These are phyloP conservation scores for Drosophila multiciliata DNA, from an alignment of 2,888 invertebrate species.

Conservation along the genomic window DNA sequence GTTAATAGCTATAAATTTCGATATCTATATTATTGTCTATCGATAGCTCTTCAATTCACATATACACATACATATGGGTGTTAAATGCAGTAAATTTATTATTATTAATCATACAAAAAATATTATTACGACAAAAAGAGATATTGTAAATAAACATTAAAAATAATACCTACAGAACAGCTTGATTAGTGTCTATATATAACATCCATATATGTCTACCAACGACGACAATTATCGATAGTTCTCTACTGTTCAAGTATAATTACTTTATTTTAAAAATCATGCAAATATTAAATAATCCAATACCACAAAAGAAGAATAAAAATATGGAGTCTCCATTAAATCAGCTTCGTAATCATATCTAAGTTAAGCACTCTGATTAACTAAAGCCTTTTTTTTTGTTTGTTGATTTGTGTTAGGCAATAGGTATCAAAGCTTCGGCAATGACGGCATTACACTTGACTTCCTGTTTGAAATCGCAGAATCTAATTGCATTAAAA, in stretches of 20 bases:
- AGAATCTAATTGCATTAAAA: constrained; percentile 47
- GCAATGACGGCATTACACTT: constrained; percentile 26
- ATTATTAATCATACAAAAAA: neutral
- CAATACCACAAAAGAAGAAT: neutral
- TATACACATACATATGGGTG: no score
- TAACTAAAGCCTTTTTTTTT: neutral
- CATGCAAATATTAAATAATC: neutral
- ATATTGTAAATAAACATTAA: neutral
- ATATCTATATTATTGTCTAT: neutral
- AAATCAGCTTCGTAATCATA: neutral
- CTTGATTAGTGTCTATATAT: neutral
- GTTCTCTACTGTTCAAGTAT: neutral
- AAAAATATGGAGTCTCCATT: neutral
- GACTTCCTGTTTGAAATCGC: constrained; percentile 46
- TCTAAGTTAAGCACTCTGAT: neutral
- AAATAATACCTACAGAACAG: neutral
- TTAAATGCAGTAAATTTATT: neutral
- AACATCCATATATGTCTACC: neutral
- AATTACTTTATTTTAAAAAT: neutral
- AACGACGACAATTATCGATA: neutral
- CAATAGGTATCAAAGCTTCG: constrained; percentile 11
- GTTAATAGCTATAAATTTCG: neutral
- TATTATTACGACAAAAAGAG: neutral
- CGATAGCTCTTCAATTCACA: neutral
- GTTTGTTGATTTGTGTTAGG: neutral